Conservation (phyloP, 2,113 vertebrate species). For the Illadopsis cleaveri region DNA sequence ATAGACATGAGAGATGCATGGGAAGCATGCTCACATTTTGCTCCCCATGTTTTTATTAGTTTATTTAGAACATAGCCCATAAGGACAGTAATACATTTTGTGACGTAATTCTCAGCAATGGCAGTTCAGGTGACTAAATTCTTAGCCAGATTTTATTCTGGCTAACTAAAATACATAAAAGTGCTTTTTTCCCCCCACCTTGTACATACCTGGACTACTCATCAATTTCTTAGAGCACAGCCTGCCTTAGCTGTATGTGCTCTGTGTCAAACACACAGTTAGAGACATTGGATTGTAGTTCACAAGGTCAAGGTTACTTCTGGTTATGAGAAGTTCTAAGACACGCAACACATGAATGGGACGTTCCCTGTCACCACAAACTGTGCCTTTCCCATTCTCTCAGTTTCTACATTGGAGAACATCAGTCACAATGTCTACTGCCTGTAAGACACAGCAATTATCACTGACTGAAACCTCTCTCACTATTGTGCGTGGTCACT, state of each 20-base stretch:
- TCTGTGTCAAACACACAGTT: not conserved
- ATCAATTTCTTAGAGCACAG: not conserved
- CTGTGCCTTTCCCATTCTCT: not conserved
- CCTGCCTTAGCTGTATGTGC: not conserved
- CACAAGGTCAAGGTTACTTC: not conserved
- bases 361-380: not conserved
- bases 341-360: not conserved
- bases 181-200: rapidly evolving
- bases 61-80: not conserved
- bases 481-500: not conserved
- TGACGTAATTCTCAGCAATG: not conserved
- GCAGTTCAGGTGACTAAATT: not conserved
- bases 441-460: not conserved
- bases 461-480: not conserved
- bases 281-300: not conserved
- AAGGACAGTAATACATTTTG: not conserved
- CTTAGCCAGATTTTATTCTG: not conserved
- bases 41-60: not conserved
- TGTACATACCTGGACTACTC: not conserved
- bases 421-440: not conserved
- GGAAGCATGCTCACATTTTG: not conserved
- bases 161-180: not conserved
- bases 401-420: not conserved
- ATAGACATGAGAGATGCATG: not conserved
- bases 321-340: not conserved